Base-by-base conservation (phyloP, 2,888 invertebrate species). In the Ophion obscuratus region DNA sequence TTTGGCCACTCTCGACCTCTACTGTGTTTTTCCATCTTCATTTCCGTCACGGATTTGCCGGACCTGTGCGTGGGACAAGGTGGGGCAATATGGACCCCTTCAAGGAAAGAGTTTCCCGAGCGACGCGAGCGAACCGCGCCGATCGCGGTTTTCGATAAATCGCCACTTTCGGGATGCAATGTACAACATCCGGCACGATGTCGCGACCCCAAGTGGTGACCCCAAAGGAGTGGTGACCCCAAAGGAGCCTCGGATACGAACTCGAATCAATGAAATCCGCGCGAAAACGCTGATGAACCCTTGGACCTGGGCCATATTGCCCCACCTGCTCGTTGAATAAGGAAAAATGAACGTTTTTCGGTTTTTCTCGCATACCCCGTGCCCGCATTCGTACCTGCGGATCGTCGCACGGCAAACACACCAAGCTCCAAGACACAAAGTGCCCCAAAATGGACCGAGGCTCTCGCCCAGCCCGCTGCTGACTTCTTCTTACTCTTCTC, bases 1-100 rank as follows among this genome's bases (percentile, higher is more conserved):
- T 87, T 87, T 85, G 83, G 87, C 87, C 85, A 85, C 87, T 85
- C 75, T 84, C 76, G 20, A 59, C 64, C 40, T 68, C 81, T 76
- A 53, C 70, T 81, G 11, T 70, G 24, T 61, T 61, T 84, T 80
- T 74, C 80, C 61, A 62, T 62, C 57, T 36, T n/a, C 20, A 62
- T 68, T 84, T 80, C 70, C 84, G 84, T 77, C 84, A 76, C 81
- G 81, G 61, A 62, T 53, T 79, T 68, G 14, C 20, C 31, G 20
- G 10, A 40, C 9, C 24, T 14, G 10, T 11, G 61, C 17, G 36
- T 6, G 36, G 0, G 11, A n/a, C 10, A 20, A 10, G 59, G 59
- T 61, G 59, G 61, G 59, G 59, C 36, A 59, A 73, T 59, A 73
- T 61, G 73, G 36, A 40, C 7, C 61, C 40, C 59, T 27, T 7